Conservation (phyloP, 2,113 vertebrate species). For the Okapia johnstoni region DNA sequence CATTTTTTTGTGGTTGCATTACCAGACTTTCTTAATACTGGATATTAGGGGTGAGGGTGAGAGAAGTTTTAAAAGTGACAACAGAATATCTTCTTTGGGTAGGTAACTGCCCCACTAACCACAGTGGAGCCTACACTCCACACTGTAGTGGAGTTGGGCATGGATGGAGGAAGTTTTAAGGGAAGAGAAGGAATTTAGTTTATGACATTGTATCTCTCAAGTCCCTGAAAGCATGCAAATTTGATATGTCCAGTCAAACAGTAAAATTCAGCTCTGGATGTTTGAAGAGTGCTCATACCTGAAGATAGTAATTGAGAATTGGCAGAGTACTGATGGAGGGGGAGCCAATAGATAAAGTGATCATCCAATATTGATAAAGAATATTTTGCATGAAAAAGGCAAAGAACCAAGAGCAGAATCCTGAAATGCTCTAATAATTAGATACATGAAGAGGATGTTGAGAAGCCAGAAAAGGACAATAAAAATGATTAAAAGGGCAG, state of each 20-base stretch:
- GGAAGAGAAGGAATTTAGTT: not conserved
- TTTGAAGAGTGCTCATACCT: not conserved
- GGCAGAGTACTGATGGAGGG: no score
- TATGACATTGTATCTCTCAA: not conserved
- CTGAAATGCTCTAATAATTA: not conserved
- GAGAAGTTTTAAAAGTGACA: not conserved
- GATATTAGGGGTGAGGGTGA: not conserved
- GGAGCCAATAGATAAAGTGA: not conserved
- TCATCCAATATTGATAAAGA: no score
- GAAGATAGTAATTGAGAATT: not conserved
- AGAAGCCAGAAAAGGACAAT: not conserved
- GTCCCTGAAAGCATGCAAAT: not conserved
- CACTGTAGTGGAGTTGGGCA: fast-evolving
- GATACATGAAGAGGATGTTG: not conserved
- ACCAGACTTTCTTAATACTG: not conserved
- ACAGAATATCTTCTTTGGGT: not conserved
- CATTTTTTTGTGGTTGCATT: not conserved
- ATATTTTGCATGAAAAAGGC: not conserved
- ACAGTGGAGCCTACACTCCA: no score
- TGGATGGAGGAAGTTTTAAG: fast-evolving
- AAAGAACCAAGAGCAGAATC: not conserved
- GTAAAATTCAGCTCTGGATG: not conserved
- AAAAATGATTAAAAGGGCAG: not conserved
- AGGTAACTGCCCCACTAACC: not conserved
- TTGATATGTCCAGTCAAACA: not conserved